These are phyloP conservation scores for Pseudomugil tenellus DNA, from an alignment of 2,797 vertebrate genomes.

Conservation along the genomic window DNA sequence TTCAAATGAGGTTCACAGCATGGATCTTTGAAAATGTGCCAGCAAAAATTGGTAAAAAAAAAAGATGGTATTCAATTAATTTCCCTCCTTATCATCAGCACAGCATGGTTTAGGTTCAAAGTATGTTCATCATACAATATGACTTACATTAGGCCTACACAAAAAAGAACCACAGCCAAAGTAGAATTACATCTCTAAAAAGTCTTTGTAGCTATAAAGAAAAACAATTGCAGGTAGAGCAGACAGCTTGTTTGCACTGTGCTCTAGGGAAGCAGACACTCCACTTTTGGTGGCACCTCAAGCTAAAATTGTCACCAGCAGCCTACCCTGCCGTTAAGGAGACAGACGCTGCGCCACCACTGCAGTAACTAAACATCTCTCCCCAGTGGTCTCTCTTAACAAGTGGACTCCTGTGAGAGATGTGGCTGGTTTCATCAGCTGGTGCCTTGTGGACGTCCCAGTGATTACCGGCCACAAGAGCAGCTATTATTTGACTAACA, in stretches of 20 bases:
- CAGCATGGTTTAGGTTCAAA: slow-evolving; percentile 63
- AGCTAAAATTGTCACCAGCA: slow-evolving; percentile 57
- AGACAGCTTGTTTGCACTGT: slow-evolving; percentile 46
- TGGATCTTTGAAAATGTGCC: slow-evolving; percentile 51
- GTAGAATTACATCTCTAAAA: slow-evolving; percentile 16
- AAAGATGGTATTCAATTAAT: slow-evolving; percentile 64
- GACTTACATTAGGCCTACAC: slow-evolving; percentile 25
- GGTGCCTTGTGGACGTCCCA: slow-evolving; percentile 38
- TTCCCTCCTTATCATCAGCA: slow-evolving; percentile 60
- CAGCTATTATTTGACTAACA: slow-evolving; percentile 58
- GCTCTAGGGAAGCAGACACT: slow-evolving; percentile 38
- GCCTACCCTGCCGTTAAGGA: slow-evolving; percentile 51
- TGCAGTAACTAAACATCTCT: slow-evolving; percentile 53
- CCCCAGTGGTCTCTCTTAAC: slow-evolving; percentile 40
- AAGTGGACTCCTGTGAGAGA: slow-evolving; percentile 56
- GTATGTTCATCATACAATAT: slow-evolving; percentile 42
- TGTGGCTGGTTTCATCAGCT: slow-evolving; percentile 46
- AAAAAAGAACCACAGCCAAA: slow-evolving; percentile 29
- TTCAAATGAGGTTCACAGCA: slow-evolving; percentile 54
- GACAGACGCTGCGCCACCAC: slow-evolving; percentile 45
- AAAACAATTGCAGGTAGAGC: slow-evolving; percentile 34
- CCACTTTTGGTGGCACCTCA: slow-evolving; percentile 50
- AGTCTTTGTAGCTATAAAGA: slow-evolving; percentile 17
- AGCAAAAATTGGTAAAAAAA: slow-evolving; percentile 52
- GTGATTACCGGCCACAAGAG: slow-evolving; percentile 45